A percentile compares a stretch with the other conserved stretches of the same genome.
phyloP scores from a whole-genome alignment of 2,888 invertebrate species.

The Drosophila ustulata region DNA sequence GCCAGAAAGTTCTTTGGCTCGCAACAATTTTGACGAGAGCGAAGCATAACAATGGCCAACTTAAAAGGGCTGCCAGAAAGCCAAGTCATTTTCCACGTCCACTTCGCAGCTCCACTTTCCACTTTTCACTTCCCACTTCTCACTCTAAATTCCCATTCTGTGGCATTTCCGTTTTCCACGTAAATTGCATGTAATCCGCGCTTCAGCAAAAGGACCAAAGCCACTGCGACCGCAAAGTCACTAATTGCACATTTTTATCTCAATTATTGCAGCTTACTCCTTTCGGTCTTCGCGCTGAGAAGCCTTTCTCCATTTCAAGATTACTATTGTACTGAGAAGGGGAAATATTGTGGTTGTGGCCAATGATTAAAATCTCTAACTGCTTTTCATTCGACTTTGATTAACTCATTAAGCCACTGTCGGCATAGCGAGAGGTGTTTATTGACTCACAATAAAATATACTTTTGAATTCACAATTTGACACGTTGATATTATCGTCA shows the following conservation, averaged over 20 bases:
- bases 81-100: constrained; percentile 14
- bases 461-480: not conserved
- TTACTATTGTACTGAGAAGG: constrained; percentile 4
- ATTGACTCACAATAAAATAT: no score
- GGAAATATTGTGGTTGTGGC: constrained; percentile 5
- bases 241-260: constrained; percentile 77
- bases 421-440: not conserved
- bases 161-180: constrained; percentile 40
- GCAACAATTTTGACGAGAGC: constrained; percentile 29
- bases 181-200: constrained; percentile 69
- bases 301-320: not conserved
- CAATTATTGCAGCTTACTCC: constrained; percentile 74
- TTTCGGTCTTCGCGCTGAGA: constrained; percentile 1
- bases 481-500: not conserved
- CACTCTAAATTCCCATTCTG: constrained; percentile 26
- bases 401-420: constrained; percentile 4
- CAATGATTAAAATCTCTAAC: constrained; percentile 27
- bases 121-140: not conserved
- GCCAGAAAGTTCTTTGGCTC: constrained; percentile 26
- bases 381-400: constrained; percentile 32
- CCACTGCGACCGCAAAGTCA: constrained; percentile 45
- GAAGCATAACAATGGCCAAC: constrained; percentile 25
- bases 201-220: constrained; percentile 34
- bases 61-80: constrained; percentile 30
- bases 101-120: not conserved